These are phyloP conservation scores for Anolis apletophallus DNA, from an alignment of 2,797 vertebrate genomes.

Conservation along the genomic window DNA sequence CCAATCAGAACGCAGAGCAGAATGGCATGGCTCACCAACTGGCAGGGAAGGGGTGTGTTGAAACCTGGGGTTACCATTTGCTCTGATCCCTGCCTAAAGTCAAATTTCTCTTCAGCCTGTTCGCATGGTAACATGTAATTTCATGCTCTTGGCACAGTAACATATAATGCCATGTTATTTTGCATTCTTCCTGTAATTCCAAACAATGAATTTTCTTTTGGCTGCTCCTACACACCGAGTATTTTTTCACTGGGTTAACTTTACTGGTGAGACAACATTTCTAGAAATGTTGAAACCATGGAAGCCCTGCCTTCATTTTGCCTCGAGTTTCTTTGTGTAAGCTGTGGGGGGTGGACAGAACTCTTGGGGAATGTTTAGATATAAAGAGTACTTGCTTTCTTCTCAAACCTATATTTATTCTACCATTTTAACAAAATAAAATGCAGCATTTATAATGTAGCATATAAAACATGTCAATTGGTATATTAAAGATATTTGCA, in stretches of 20 bases:
- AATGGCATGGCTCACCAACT: too few species aligned
- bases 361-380: not conserved
- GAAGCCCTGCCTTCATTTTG: not conserved
- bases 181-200: not conserved
- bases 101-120: too few species aligned
- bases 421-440: not conserved
- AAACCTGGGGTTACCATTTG: too few species aligned
- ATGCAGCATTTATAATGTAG: not conserved
- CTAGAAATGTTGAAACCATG: not conserved
- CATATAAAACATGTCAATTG: not conserved
- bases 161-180: too few species aligned
- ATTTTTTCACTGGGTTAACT: not conserved
- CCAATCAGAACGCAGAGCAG: too few species aligned
- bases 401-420: not conserved
- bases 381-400: not conserved
- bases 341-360: not conserved
- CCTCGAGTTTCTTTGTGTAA: not conserved
- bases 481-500: not conserved
- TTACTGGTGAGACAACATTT: not conserved
- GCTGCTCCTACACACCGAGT: not conserved
- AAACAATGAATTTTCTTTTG: slow-evolving; percentile 9
- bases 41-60: too few species aligned
- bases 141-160: too few species aligned
- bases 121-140: too few species aligned
- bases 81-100: too few species aligned